These are phyloP conservation scores for Dinoponera quadriceps DNA, from an alignment of 1,140 invertebrate species.

Conservation along the genomic window DNA sequence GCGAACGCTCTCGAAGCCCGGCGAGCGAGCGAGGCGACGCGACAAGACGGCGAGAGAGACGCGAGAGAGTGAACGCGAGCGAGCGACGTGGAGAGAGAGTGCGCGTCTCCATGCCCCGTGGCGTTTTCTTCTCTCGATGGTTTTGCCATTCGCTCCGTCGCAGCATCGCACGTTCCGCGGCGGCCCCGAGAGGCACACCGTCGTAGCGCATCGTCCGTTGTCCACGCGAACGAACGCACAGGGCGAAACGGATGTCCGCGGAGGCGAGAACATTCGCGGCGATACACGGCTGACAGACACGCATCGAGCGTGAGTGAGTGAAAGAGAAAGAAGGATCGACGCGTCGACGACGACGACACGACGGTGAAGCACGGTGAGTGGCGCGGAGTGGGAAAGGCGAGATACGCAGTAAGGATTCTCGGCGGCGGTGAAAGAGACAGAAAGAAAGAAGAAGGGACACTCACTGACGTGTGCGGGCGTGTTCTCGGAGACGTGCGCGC, in stretches of 20 bases:
- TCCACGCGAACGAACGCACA: not conserved
- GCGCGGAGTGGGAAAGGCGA: conserved; percentile 16
- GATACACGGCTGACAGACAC: conserved; percentile 68
- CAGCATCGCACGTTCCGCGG: conserved; percentile 40
- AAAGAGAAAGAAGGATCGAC: conserved; percentile 18
- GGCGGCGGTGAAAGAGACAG: conserved; percentile 54
- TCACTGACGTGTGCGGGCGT: conserved; percentile 67
- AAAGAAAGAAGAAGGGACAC: conserved; percentile 46
- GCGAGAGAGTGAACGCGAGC: conserved; percentile 63
- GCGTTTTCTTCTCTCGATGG: conserved; percentile 67
- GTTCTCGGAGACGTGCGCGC: conserved; percentile 35
- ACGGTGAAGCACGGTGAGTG: not conserved
- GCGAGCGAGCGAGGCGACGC: conserved; percentile 63
- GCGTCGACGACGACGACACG: conserved; percentile 14
- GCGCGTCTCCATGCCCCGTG: conserved; percentile 50
- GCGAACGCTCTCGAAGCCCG: not conserved
- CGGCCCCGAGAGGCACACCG: conserved; percentile 5
- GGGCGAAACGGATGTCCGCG: not conserved
- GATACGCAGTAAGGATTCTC: conserved; percentile 48
- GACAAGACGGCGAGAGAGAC: conserved; percentile 64
- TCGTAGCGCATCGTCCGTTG: not conserved
- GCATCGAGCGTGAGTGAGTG: conserved; percentile 21
- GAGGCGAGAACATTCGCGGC: conserved; percentile 8
- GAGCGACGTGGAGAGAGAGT: conserved; percentile 65
- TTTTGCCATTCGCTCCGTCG: conserved; percentile 51